Percentiles rank a stretch among this genome's conserved stretches.
These are phyloP conservation scores for Eudiplozoon nipponicum DNA, from an alignment of 2,888 invertebrate genomes.

Conservation along the genomic window DNA sequence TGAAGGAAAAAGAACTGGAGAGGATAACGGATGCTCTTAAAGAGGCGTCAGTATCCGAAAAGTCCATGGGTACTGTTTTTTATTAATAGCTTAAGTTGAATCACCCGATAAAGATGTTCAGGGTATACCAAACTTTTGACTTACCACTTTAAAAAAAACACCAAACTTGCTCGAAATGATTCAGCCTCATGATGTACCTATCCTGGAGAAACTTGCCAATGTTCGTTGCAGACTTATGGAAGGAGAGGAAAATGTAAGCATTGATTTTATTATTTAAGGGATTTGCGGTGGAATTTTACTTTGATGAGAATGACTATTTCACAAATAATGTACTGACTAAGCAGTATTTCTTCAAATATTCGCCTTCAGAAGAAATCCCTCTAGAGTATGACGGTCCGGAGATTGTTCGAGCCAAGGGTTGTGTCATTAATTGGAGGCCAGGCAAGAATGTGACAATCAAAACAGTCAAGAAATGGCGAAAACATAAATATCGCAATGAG, in stretches of 20 bases:
- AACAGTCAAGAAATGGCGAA: constrained; percentile 81
- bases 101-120: not conserved
- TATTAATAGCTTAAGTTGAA: no score
- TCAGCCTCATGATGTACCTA: not conserved
- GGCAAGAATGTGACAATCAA: constrained; percentile 84
- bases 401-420: constrained; percentile 52
- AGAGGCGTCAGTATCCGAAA: no score
- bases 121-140: not conserved
- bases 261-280: constrained; percentile 28
- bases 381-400: constrained; percentile 71
- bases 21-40: not conserved
- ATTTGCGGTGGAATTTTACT: constrained; percentile 56
- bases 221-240: not conserved
- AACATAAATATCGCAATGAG: constrained; percentile 71
- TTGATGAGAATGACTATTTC: constrained; percentile 63
- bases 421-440: constrained; percentile 77
- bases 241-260: no score
- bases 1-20: not conserved
- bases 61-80: no score
- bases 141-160: not conserved
- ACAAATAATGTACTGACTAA: constrained; percentile 53
- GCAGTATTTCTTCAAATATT: constrained; percentile 59
- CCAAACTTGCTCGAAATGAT: not conserved
- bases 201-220: not conserved
- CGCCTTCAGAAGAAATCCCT: constrained; percentile 48